Conservation (phyloP, 1,140 invertebrate genomes). For the Pogonus chalceus region DNA sequence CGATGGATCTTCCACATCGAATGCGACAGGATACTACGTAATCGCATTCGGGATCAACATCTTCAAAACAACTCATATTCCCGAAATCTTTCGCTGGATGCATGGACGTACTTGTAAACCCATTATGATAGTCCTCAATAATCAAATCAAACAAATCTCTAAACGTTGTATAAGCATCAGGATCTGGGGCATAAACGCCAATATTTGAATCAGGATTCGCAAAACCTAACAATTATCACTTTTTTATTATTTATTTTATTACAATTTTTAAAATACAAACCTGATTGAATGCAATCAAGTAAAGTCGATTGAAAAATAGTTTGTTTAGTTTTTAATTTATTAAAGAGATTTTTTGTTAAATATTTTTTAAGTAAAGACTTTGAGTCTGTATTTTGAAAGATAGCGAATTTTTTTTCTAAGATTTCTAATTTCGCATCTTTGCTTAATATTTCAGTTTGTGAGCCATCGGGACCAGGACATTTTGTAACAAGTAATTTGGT, state of each 20-base stretch:
- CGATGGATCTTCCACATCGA: slow-evolving; percentile 82
- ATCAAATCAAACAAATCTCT: slow-evolving; percentile 89
- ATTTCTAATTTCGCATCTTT: too few species aligned
- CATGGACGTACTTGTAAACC: slow-evolving; percentile 86
- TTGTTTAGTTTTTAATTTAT: slow-evolving; percentile 80
- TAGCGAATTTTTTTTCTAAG: too few species aligned
- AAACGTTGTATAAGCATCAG: slow-evolving; percentile 84
- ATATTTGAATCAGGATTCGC: slow-evolving; percentile 85
- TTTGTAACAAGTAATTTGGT: too few species aligned
- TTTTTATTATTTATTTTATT: slow-evolving; percentile 1
- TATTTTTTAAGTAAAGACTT: slow-evolving; percentile 94
- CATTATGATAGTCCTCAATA: slow-evolving; percentile 91
- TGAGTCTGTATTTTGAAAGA: too few species aligned
- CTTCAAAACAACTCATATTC: slow-evolving; percentile 76
- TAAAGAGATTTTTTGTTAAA: slow-evolving; percentile 80
- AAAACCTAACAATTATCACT: slow-evolving; percentile 46
- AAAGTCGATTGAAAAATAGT: slow-evolving; percentile 82
- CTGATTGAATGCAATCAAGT: slow-evolving; percentile 86
- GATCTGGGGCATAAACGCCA: slow-evolving; percentile 92
- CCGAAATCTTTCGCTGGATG: slow-evolving; percentile 91
- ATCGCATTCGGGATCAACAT: slow-evolving; percentile 81
- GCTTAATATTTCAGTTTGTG: too few species aligned
- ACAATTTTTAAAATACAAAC: too few species aligned
- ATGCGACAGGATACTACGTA: slow-evolving; percentile 92
- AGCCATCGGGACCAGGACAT: too few species aligned